Evolutionary conservation across 23 tunicate species (phyloP).

Genomic region (Halocynthia aurantium): DNA sequence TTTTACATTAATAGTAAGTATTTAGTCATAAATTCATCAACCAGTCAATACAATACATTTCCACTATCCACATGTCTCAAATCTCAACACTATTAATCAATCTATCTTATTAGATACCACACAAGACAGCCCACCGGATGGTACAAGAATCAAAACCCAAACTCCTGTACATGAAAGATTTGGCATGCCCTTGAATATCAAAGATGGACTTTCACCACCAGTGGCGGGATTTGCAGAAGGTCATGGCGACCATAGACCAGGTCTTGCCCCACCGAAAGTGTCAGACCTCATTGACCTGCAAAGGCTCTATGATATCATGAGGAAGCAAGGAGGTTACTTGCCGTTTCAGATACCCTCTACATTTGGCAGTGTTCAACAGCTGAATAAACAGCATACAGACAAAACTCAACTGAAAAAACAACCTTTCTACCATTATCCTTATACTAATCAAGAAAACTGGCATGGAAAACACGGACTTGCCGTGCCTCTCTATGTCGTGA

Average conservation of each 20-base stretch:
- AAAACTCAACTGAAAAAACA: slow-evolving; percentile 42
- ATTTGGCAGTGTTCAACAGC: slow-evolving; percentile 15
- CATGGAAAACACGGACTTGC: background rate
- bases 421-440: slow-evolving; percentile 74
- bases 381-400: slow-evolving; percentile 19
- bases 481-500: slow-evolving; percentile 69
- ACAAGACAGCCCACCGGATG: too few species aligned
- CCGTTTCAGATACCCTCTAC: slow-evolving; percentile 32
- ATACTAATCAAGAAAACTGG: slow-evolving; percentile 9
- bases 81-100: too few species aligned
- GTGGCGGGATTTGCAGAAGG: background rate
- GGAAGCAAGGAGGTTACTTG: slow-evolving; percentile 39
- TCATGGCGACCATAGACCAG: background rate
- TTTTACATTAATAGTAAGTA: too few species aligned
- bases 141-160: too few species aligned
- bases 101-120: too few species aligned
- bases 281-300: slow-evolving; percentile 74
- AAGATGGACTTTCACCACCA: slow-evolving; percentile 43
- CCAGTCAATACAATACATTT: too few species aligned
- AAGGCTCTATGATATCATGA: slow-evolving; percentile 58
- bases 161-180: background rate
- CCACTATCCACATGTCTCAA: too few species aligned
- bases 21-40: too few species aligned
- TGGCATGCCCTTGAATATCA: slow-evolving; percentile 19
- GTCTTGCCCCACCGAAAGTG: slow-evolving; percentile 34